Evolutionary conservation across 2,797 vertebrate genomes (phyloP), one percentile per base, ranked within the genome.

Genomic region (Dermochelys coriacea): DNA sequence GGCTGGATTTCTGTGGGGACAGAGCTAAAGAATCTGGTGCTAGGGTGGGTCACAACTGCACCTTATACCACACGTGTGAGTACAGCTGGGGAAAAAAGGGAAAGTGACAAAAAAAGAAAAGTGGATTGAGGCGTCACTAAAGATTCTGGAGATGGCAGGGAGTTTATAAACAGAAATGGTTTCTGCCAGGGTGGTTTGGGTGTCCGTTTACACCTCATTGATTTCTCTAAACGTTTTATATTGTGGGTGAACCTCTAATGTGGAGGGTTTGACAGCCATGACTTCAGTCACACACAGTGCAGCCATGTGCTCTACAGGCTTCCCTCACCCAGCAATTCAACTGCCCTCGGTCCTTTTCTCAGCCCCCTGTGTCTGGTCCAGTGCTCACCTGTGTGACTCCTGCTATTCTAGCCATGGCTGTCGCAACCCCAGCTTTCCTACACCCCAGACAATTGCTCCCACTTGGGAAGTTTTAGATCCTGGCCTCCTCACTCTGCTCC

Each of bases 31-130:
- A 55, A 29, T 57, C 55, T 57, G 55, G 55, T 57, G 27, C 11
- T 3, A 29, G 27, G 23, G 57, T 31, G 29, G 29, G 57, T 31
- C 8, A 59, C 3, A 12, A 59, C 14, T 59, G 14, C 57, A 59
- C 3, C 29, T 59, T 15, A 2, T 16, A 59, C 57, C 29, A 31
- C 31, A 14, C 6, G 2, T 34, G 2, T 5, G 2, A n/a, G 61
- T n/a, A n/a, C 31, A 2, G 31, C 15, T n/a, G 23, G 55, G 27
- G 57, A 15, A 55, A 55, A 41, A 41, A 27, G 29, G 57, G 57
- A 31, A 59, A 59, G 57, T 59, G 57, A 31, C 57, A 64, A 64
- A 64, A 34, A n/a, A 64, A 18, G 59, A n/a, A 64, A 64, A 64
- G 59, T 64, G 31, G 31, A 64, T 34, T 34, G 15, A 4, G 31